Conservation (phyloP, 2,797 vertebrate species). For the Coluber constrictor region DNA sequence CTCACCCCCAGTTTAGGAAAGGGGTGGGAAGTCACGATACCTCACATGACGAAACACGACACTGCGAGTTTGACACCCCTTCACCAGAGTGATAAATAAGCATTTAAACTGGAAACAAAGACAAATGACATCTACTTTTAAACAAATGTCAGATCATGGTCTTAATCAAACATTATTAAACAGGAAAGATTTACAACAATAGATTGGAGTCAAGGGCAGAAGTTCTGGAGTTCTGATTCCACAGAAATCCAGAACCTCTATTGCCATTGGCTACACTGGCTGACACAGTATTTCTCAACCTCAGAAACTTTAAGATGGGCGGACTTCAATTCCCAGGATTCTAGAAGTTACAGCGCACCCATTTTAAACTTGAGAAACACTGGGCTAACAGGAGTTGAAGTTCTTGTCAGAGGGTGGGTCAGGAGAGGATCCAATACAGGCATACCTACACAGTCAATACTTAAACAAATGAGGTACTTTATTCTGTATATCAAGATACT, state of each 20-base stretch:
- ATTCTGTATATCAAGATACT: not conserved
- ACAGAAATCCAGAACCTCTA: not conserved
- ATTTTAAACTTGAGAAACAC: not conserved
- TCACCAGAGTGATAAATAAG: slow-evolving; percentile 25
- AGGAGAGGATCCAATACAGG: not conserved
- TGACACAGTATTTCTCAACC: not conserved
- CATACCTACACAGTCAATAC: not conserved
- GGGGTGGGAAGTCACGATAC: no score
- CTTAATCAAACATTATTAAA: not conserved
- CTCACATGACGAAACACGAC: no score
- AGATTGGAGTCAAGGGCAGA: not conserved
- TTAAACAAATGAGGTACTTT: not conserved
- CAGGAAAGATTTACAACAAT: not conserved
- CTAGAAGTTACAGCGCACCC: not conserved
- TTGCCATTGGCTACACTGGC: not conserved
- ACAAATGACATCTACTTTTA: slow-evolving; percentile 13
- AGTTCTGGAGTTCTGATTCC: not conserved
- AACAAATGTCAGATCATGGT: not conserved
- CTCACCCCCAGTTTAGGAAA: no score
- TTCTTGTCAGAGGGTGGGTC: not conserved
- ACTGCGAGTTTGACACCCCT: not conserved
- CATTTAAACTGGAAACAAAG: slow-evolving; percentile 18
- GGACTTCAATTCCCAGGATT: not conserved
- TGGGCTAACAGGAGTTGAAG: not conserved
- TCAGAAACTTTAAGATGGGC: not conserved